Evolutionary conservation across 2,113 vertebrate genomes (phyloP), one percentile per base, ranked within the genome.

Genomic region (Hippolais icterina): DNA sequence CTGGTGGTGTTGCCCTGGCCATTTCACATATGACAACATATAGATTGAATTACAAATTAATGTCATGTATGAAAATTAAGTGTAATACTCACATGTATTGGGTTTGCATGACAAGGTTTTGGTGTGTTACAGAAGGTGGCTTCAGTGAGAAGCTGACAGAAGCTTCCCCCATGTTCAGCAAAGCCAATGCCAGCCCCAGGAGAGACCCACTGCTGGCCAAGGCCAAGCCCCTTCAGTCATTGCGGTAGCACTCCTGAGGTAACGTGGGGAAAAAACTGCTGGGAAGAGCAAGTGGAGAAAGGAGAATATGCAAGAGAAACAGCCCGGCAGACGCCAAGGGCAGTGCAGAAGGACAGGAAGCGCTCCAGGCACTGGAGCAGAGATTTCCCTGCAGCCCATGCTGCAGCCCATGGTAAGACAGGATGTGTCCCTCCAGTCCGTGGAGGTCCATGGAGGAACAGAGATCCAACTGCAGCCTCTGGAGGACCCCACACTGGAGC

Each of bases 21-120:
- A 28, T 76, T 87, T 44, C 37, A 79, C 6, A 1, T 56, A 64
- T 9, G 13, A 5, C 24, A 75, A 76, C 15, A 76, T 8, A 65
- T 3, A 63, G n/a, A 29, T 28, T 82, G 41, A 94, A 79, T 74
- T 89, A 83, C 18, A 54, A 91, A 81, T 63, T 89, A 39, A n/a
- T 33, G 33, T 46, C 41, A 56, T 8, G 37, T 44, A 85, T n/a
- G 44, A 89, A 95, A 89, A 84, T 50, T 84, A 86, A 87, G 65
- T 8, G n/a, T 49, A 68, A 89, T 79, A 94, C 44, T 87, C 49
- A 71, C 9, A 11, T 56, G 9, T 24, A 77, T 0, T 24, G 27
- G 17, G 12, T 61, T 72, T 54, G 9, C 11, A 12, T 35, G 41
- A 17, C 35, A 61, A 83, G 17, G 24, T 49, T 77, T 44, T 31